phyloP scores from a whole-genome alignment of 2,113 vertebrate species.

The Chunga burmeisteri region DNA sequence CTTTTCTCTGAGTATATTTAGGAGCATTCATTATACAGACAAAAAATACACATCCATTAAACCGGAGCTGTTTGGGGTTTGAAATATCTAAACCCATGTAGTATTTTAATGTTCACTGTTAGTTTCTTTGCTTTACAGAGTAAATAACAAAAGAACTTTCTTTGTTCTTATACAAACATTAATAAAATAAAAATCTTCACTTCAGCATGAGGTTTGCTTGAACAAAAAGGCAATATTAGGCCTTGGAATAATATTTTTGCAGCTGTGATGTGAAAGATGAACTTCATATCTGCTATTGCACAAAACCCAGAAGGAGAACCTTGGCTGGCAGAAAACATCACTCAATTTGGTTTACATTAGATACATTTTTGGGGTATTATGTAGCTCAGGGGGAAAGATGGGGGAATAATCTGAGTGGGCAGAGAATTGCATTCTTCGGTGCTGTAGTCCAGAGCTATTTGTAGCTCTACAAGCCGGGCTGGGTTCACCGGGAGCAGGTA shows the following conservation, averaged over 20 bases:
- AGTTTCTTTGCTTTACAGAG: not conserved
- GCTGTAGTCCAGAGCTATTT: not conserved
- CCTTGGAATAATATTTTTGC: not conserved
- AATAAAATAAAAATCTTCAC: conserved; percentile 4
- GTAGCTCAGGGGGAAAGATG: not conserved
- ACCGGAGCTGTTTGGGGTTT: not conserved
- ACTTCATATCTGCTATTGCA: not conserved
- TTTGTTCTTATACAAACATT: not conserved
- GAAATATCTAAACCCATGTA: not conserved
- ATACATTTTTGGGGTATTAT: not conserved
- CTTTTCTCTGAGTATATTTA: conserved; percentile 18
- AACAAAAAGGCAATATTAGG: not conserved
- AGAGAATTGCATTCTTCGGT: not conserved
- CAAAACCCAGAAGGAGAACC: not conserved
- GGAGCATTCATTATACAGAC: not conserved
- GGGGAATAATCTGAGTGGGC: not conserved
- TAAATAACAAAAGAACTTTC: not conserved
- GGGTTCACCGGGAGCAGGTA: not conserved
- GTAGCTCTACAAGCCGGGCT: not conserved
- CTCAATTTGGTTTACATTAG: not conserved
- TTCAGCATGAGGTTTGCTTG: not conserved
- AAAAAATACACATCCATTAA: not conserved
- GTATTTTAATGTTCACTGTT: not conserved
- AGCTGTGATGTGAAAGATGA: not conserved
- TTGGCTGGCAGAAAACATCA: not conserved